Evolutionary conservation across 2,113 vertebrate genomes (phyloP).

Genomic region (Hirundichthys speculiger): DNA sequence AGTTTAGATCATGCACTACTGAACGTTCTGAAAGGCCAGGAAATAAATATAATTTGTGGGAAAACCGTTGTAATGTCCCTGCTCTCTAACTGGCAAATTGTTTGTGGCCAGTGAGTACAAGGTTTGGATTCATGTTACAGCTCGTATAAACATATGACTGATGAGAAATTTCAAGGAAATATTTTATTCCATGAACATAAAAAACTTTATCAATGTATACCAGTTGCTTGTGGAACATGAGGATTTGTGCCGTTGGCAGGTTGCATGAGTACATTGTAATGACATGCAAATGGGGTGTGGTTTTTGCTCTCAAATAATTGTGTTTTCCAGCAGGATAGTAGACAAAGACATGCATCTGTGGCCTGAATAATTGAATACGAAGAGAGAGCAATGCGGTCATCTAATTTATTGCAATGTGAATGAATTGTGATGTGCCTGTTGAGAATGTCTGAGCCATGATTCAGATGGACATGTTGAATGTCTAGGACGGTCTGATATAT

Average conservation of each 20-base stretch:
- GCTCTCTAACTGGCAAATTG: conserved; percentile 42
- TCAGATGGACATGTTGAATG: conserved; percentile 42
- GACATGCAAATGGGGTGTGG: conserved; percentile 22
- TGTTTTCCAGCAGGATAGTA: conserved; percentile 36
- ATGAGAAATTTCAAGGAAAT: conserved; percentile 67
- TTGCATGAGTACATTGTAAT: conserved; percentile 29
- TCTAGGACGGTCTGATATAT: conserved; percentile 41
- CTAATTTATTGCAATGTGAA: conserved; percentile 60
- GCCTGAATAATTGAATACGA: conserved; percentile 40
- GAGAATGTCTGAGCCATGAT: conserved; percentile 28
- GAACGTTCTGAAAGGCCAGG: conserved; percentile 50
- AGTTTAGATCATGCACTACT: conserved; percentile 65
- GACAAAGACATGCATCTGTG: conserved; percentile 6
- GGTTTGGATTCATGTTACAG: conserved; percentile 51
- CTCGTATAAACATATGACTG: conserved; percentile 59
- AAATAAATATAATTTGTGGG: conserved; percentile 52
- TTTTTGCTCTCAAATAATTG: conserved; percentile 33
- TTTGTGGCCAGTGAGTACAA: conserved; percentile 37
- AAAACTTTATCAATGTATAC: conserved; percentile 36
- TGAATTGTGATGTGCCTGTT: conserved; percentile 27
- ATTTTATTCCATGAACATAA: conserved; percentile 63
- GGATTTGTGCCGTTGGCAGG: conserved; percentile 24
- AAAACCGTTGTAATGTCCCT: conserved; percentile 45
- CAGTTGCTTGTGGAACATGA: conserved; percentile 24
- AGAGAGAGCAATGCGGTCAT: conserved; percentile 36